Evolutionary conservation across 1,140 invertebrate species (phyloP).

Genomic region (Ctenoplectra terminalis): DNA sequence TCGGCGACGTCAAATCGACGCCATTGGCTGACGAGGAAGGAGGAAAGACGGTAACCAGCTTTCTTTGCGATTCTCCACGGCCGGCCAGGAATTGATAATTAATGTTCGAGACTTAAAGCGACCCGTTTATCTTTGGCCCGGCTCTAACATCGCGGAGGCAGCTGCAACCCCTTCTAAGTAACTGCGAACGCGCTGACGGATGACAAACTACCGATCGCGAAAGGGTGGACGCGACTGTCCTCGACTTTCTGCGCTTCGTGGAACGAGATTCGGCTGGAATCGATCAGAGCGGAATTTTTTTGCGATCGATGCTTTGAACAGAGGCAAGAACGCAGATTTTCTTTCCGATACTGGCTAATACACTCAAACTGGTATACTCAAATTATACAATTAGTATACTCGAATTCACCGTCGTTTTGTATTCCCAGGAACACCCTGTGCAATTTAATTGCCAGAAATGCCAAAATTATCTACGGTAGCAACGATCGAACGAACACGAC

Average conservation of each 20-base stretch:
- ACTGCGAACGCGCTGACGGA: conserved; percentile 54
- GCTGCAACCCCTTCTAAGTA: conserved; percentile 70
- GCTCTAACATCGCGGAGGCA: conserved; percentile 65
- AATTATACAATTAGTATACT: no score
- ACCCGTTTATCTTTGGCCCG: conserved; percentile 67
- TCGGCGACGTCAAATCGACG: conserved; percentile 51
- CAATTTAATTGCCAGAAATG: not conserved
- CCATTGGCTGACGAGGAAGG: conserved; percentile 26
- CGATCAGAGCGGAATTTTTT: not conserved
- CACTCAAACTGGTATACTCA: no score
- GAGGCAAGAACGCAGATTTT: no score
- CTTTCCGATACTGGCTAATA: no score
- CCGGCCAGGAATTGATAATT: conserved; percentile 63
- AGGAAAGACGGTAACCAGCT: conserved; percentile 14
- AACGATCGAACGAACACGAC: not conserved
- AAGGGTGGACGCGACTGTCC: conserved; percentile 71
- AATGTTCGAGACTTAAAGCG: conserved; percentile 62
- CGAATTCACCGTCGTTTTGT: no score
- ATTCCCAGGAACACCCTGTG: no score
- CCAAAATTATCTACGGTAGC: not conserved
- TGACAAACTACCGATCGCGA: conserved; percentile 76
- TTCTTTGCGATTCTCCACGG: conserved; percentile 16
- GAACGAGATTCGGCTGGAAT: not conserved
- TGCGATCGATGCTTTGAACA: no score
- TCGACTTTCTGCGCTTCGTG: conserved; percentile 16